Base-by-base conservation (phyloP, 2,797 vertebrate species). In the Spheniscus humboldti region DNA sequence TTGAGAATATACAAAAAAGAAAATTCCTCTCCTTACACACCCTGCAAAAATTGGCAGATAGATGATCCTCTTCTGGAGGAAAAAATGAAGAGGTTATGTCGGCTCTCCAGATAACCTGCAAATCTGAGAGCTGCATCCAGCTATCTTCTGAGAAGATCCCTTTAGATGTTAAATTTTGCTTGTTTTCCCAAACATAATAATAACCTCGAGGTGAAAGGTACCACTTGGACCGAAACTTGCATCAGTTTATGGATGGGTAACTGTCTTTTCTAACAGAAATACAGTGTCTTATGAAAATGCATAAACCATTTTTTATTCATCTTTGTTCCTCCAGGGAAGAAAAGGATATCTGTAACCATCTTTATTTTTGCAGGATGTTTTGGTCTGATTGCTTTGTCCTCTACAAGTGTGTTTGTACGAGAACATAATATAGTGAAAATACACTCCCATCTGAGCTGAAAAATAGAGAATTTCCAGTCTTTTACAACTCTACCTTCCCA, bases 1-100 rank as follows among this genome's bases (percentile, higher is more conserved):
- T 50, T n/a, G 35, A 81, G 55, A 79, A 25, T 6, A 41, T 11
- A 39, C 85, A 86, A 41, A 80, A 74, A 39, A 28, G 27, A 69
- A 31, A 78, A 92, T 90, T 95, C 90, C 63, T 92, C 18, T 43
- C 92, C 62, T 86, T 27, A 43, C 84, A 75, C 91, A 67, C 95
- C 93, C 93, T 97, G 57, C 90, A 84, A 33, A 30, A 92, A 23
- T 9, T 95, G 85, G 93, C 92, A 83, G 85, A 52, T 8, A 45
- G 57, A 28, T 19, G 31, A 78, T 33, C 27, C 8, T 77, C 27
- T 67, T 57, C 66, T 59, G 75, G 30, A 55, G 45, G 25, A 7
- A 59, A 41, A 53, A 64, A 76, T 8, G 23, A 43, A 45, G 56
- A 82, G 71, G 48, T 87, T 52, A 4, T 8, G 15, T 31, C 22